A percentile compares a stretch with the other conserved stretches of the same genome.
phyloP scores from a whole-genome alignment of 2,888 invertebrate genomes.

The Drosophila paramelanica region DNA sequence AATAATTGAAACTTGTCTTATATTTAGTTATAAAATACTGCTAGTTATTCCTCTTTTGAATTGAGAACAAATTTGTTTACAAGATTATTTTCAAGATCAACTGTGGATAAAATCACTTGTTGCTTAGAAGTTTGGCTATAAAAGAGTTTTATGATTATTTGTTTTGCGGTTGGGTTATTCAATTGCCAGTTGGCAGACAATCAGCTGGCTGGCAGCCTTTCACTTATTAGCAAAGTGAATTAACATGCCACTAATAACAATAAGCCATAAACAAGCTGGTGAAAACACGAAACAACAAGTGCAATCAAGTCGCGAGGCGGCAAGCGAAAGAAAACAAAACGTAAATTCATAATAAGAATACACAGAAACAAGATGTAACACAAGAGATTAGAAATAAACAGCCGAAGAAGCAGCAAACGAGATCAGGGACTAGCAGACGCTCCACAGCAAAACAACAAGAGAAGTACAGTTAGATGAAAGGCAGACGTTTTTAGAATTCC shows the following conservation, averaged over 20 bases:
- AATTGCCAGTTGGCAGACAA: conserved; percentile 32
- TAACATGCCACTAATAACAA: conserved; percentile 67
- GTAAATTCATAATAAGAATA: conserved; percentile 26
- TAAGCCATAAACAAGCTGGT: conserved; percentile 57
- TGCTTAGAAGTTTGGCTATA: background rate
- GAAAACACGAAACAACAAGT: conserved; percentile 66
- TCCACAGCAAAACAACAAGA: conserved; percentile 38
- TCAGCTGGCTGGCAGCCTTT: conserved; percentile 57
- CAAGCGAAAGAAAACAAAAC: conserved; percentile 36
- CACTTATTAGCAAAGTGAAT: conserved; percentile 76
- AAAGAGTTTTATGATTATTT: conserved; percentile 18
- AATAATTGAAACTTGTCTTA: no score
- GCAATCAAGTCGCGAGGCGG: conserved; percentile 41
- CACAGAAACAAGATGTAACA: conserved; percentile 37
- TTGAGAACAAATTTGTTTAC: background rate
- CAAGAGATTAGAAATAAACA: conserved; percentile 34
- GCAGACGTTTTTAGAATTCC: background rate
- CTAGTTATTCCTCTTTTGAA: background rate
- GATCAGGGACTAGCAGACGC: conserved; percentile 67
- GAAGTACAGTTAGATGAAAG: background rate
- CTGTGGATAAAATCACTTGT: conserved; percentile 2
- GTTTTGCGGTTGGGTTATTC: conserved; percentile 26
- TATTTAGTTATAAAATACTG: background rate
- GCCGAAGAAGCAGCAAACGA: conserved; percentile 50
- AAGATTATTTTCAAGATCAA: background rate